These are phyloP conservation scores for Pungitius pungitius DNA, from an alignment of 2,113 vertebrate species.

Conservation along the genomic window DNA sequence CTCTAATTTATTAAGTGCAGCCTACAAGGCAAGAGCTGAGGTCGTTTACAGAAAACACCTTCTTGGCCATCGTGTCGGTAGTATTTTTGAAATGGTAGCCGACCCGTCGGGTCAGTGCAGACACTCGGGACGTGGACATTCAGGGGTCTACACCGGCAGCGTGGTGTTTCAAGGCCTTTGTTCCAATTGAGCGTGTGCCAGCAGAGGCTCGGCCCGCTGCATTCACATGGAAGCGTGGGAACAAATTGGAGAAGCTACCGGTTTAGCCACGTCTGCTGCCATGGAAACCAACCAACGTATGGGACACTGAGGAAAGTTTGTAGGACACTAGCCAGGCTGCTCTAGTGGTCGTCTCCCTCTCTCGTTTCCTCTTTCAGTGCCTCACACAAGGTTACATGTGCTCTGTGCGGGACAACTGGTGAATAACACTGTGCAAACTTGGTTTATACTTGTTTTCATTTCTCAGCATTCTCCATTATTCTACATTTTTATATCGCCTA, in stretches of 20 bases:
- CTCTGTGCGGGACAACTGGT: not conserved
- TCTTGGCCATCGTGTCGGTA: not conserved
- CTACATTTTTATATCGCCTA: not conserved
- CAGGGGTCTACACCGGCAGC: conserved; percentile 53
- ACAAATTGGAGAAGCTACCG: conserved; percentile 43
- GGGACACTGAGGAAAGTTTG: conserved; percentile 48
- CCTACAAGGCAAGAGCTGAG: not conserved
- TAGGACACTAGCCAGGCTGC: conserved; percentile 15
- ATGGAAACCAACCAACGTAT: conserved; percentile 58
- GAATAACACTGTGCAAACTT: not conserved
- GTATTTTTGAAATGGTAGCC: not conserved
- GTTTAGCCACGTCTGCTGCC: conserved; percentile 63
- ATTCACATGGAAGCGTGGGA: conserved; percentile 65
- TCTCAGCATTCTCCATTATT: not conserved
- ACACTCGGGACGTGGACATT: too few species aligned
- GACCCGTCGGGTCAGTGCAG: not conserved
- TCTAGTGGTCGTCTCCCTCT: not conserved
- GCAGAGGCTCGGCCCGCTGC: conserved; percentile 52
- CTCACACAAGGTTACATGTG: conserved; percentile 9
- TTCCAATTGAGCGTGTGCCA: conserved; percentile 65
- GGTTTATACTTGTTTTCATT: not conserved
- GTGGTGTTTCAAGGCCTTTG: conserved; percentile 57
- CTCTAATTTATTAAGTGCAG: not conserved
- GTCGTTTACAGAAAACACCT: not conserved
- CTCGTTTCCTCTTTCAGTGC: conserved; percentile 6